phyloP scores from a whole-genome alignment of 2,888 invertebrate genomes.

The Poecilobothrus nobilitatus region DNA sequence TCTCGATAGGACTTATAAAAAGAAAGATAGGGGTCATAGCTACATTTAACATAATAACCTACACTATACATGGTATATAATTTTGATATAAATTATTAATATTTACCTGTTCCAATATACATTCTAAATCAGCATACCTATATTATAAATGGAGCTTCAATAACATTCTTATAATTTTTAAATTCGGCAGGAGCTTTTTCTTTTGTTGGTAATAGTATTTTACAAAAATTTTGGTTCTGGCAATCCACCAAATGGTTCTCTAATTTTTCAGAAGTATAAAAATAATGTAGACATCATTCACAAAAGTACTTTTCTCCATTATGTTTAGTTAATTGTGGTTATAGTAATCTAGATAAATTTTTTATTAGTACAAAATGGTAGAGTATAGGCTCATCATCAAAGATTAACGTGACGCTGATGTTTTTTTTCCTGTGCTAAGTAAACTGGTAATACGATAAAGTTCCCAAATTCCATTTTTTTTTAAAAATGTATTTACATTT shows the following conservation, averaged over 20 bases:
- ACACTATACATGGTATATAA: neutral
- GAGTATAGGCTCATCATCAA: neutral
- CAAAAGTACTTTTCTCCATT: neutral
- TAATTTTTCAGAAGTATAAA: neutral
- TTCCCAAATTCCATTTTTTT: neutral
- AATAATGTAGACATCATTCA: neutral
- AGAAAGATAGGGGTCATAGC: neutral
- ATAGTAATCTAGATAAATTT: neutral
- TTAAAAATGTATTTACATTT: neutral
- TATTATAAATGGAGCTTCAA: neutral
- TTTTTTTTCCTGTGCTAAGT: neutral
- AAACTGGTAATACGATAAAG: neutral
- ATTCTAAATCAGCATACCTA: neutral
- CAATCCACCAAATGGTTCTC: neutral
- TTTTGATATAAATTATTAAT: neutral
- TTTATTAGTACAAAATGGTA: conserved; percentile 8
- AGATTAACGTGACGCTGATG: too few species aligned
- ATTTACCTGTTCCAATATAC: neutral
- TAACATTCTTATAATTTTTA: conserved; percentile 19
- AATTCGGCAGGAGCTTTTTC: too few species aligned
- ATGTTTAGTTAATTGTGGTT: too few species aligned
- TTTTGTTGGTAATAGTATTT: conserved; percentile 22
- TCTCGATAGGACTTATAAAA: neutral
- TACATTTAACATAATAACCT: neutral
- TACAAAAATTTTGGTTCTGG: neutral